These are phyloP conservation scores for Isotomurus palustris DNA, from an alignment of 2,888 invertebrate species.

Conservation along the genomic window DNA sequence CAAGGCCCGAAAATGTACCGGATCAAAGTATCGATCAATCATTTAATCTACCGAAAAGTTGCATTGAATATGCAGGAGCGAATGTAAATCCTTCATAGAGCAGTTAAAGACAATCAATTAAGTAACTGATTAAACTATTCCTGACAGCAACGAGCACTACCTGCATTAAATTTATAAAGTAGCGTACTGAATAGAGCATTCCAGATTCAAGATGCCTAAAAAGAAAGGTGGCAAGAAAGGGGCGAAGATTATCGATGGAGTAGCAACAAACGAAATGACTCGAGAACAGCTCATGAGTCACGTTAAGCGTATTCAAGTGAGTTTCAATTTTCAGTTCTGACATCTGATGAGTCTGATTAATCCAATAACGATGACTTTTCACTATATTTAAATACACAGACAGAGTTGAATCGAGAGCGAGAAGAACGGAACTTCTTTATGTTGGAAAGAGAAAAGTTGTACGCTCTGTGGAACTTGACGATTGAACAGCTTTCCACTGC, in stretches of 20 bases:
- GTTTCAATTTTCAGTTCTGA: not conserved
- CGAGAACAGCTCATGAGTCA: conserved; percentile 89
- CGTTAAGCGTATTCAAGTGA: conserved; percentile 72
- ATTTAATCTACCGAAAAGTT: too few species aligned
- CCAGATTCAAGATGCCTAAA: conserved; percentile 44
- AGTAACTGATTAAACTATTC: too few species aligned
- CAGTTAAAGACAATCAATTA: too few species aligned
- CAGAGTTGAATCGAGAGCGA: conserved; percentile 83
- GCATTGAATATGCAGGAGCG: too few species aligned
- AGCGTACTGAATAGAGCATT: too few species aligned
- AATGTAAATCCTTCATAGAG: too few species aligned
- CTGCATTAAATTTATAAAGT: too few species aligned
- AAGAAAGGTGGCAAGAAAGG: conserved; percentile 48
- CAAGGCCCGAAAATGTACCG: too few species aligned
- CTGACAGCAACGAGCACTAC: too few species aligned
- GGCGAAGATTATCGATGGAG: conserved; percentile 65
- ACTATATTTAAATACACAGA: conserved; percentile 24
- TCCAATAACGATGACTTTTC: too few species aligned
- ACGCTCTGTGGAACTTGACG: conserved; percentile 94
- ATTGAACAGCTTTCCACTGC: conserved; percentile 70
- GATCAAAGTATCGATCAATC: too few species aligned
- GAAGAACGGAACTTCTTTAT: conserved; percentile 95
- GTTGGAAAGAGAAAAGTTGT: conserved; percentile 86
- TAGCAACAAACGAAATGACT: conserved; percentile 86
- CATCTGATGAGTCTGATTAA: too few species aligned